Percentiles rank a stretch among this genome's conserved stretches.
Conservation (phyloP, 2,113 vertebrate genomes). For the Arothron firmamentum region DNA sequence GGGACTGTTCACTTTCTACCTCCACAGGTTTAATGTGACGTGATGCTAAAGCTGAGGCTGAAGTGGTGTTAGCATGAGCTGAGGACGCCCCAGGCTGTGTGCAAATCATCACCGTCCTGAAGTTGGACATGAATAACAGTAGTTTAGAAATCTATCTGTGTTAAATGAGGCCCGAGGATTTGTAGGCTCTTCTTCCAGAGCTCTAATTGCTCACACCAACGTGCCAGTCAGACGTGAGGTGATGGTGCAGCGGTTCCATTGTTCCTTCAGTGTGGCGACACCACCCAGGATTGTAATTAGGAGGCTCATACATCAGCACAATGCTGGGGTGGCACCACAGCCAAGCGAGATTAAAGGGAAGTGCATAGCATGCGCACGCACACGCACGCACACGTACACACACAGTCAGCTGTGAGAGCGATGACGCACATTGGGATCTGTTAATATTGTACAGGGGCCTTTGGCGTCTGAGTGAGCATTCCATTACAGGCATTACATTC, state of each 20-base stretch:
- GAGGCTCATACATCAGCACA: slow-evolving; percentile 37
- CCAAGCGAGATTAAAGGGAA: slow-evolving; percentile 50
- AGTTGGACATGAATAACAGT: no score
- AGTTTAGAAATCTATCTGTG: background rate
- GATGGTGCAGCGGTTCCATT: slow-evolving; percentile 27
- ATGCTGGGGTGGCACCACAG: slow-evolving; percentile 45
- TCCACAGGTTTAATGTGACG: no score
- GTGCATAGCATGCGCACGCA: slow-evolving; percentile 11
- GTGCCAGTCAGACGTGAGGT: background rate
- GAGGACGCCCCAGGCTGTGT: no score
- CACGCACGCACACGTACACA: slow-evolving; percentile 44
- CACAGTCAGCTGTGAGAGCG: slow-evolving; percentile 68
- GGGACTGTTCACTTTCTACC: no score
- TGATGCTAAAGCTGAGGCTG: no score
- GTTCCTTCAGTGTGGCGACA: slow-evolving; percentile 36
- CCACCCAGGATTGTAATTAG: slow-evolving; percentile 40
- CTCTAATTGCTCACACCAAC: slow-evolving; percentile 15
- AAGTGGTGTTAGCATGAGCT: no score
- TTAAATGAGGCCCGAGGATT: slow-evolving; percentile 1
- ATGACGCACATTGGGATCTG: slow-evolving; percentile 76
- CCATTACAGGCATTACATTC: slow-evolving; percentile 69
- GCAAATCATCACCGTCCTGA: no score
- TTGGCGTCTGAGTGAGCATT: slow-evolving; percentile 73
- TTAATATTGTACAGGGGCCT: slow-evolving; percentile 78
- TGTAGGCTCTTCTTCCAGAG: slow-evolving; percentile 7